These are phyloP conservation scores for Prosapia bicincta DNA, from an alignment of 2,888 invertebrate genomes.

Conservation along the genomic window DNA sequence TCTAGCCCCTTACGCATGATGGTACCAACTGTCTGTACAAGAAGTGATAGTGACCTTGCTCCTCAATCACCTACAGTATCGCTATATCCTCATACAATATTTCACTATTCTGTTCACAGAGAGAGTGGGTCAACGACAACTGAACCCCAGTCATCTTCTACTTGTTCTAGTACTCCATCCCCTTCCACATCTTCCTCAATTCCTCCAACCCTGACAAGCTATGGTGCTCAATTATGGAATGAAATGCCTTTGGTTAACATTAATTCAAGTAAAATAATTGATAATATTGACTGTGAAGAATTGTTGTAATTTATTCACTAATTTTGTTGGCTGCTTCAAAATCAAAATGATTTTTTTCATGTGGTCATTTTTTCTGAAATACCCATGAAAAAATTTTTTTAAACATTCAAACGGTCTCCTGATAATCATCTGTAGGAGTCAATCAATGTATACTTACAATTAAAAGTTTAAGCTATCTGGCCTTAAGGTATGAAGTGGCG, in stretches of 20 bases:
- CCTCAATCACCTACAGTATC: neutral
- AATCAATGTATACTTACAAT: neutral
- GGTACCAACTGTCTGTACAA: constrained; percentile 11
- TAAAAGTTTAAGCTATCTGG: neutral
- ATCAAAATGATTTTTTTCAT: too few relatives aligned
- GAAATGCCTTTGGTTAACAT: neutral
- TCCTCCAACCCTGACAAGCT: constrained; percentile 7
- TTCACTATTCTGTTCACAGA: neutral
- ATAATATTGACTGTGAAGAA: neutral
- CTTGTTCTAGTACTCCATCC: neutral
- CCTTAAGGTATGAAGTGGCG: neutral
- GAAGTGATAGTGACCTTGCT: constrained; percentile 24
- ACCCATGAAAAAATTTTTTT: neutral
- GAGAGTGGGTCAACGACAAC: constrained; percentile 22
- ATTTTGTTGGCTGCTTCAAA: too few relatives aligned
- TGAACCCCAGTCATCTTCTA: neutral
- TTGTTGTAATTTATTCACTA: too few relatives aligned
- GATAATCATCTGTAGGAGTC: neutral
- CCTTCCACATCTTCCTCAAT: constrained; percentile 3
- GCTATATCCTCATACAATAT: neutral
- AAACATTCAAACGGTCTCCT: neutral
- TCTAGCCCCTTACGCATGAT: neutral
- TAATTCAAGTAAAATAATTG: neutral
- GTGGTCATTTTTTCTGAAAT: too few relatives aligned
- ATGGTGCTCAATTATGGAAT: neutral